A percentile compares a stretch with the other conserved stretches of the same genome.
These are phyloP conservation scores for Pungitius pungitius DNA, from an alignment of 2,113 vertebrate species.

Conservation along the genomic window DNA sequence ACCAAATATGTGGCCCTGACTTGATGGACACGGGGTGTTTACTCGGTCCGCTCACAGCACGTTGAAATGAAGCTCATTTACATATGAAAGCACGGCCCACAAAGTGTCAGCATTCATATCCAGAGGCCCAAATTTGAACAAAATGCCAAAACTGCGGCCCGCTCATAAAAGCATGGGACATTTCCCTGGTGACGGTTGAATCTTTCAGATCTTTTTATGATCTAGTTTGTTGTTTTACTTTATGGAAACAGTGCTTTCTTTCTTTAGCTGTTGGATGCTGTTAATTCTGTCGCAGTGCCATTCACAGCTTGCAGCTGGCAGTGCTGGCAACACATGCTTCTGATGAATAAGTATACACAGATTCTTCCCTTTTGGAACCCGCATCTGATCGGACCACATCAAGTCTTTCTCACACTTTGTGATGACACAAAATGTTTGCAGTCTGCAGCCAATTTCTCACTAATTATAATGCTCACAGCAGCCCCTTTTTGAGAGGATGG, in stretches of 20 bases:
- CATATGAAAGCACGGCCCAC: slow-evolving; percentile 50
- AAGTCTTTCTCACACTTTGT: background rate
- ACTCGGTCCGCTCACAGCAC: slow-evolving; percentile 49
- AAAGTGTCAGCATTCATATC: slow-evolving; percentile 26
- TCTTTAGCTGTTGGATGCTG: slow-evolving; percentile 11
- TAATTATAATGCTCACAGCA: slow-evolving; percentile 32
- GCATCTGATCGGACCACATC: background rate
- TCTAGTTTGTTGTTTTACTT: background rate
- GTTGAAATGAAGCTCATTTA: slow-evolving; percentile 57
- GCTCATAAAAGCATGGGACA: slow-evolving; percentile 31
- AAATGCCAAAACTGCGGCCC: slow-evolving; percentile 15
- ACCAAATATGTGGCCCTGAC: slow-evolving; percentile 25
- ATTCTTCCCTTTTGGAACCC: background rate
- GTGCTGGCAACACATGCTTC: slow-evolving; percentile 5
- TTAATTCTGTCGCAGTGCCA: slow-evolving; percentile 2
- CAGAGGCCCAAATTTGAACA: slow-evolving; percentile 39
- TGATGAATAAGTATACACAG: background rate
- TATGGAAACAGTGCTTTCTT: background rate
- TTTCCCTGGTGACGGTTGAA: slow-evolving; percentile 18
- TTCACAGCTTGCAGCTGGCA: background rate
- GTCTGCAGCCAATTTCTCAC: slow-evolving; percentile 3
- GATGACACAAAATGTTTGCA: background rate
- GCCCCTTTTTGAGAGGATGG: background rate
- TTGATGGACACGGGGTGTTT: slow-evolving; percentile 43
- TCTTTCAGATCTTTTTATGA: slow-evolving; percentile 14